These are phyloP conservation scores for Tetragonula carbonaria DNA, from an alignment of 2,888 invertebrate species.

Conservation along the genomic window DNA sequence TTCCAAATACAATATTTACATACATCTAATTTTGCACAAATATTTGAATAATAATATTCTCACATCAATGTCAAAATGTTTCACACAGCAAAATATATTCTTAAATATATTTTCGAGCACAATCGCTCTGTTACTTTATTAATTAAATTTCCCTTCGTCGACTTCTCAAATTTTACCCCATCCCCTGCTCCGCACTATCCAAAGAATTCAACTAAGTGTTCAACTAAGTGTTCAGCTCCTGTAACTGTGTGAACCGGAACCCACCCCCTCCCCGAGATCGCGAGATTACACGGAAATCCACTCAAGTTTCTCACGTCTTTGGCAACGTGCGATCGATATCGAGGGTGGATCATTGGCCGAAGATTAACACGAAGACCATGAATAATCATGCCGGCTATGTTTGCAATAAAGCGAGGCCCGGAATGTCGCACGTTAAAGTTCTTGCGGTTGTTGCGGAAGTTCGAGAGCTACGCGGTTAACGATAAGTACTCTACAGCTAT, in stretches of 20 bases:
- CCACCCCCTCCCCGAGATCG: background rate
- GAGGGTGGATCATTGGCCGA: constrained; percentile 29
- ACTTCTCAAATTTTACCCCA: background rate
- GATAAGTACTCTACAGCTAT: constrained; percentile 33
- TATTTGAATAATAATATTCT: too few species aligned
- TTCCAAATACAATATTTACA: too few species aligned
- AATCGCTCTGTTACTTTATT: background rate
- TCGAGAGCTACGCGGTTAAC: constrained; percentile 34
- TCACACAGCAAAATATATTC: too few species aligned
- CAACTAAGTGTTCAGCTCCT: background rate
- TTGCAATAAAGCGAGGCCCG: constrained; percentile 9
- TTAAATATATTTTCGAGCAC: background rate
- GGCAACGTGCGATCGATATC: constrained; percentile 16
- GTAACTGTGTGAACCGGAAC: background rate
- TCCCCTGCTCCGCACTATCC: background rate
- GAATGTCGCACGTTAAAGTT: constrained; percentile 19
- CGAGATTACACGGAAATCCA: constrained; percentile 19
- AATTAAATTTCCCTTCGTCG: background rate
- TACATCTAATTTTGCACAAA: too few species aligned
- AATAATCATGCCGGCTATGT: constrained; percentile 42
- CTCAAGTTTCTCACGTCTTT: constrained; percentile 29
- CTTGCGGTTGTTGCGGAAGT: constrained; percentile 40
- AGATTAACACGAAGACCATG: constrained; percentile 37
- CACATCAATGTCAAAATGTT: too few species aligned
- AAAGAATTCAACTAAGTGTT: background rate